phyloP scores from a whole-genome alignment of 2,797 vertebrate species.

The Enteromius viviparus region DNA sequence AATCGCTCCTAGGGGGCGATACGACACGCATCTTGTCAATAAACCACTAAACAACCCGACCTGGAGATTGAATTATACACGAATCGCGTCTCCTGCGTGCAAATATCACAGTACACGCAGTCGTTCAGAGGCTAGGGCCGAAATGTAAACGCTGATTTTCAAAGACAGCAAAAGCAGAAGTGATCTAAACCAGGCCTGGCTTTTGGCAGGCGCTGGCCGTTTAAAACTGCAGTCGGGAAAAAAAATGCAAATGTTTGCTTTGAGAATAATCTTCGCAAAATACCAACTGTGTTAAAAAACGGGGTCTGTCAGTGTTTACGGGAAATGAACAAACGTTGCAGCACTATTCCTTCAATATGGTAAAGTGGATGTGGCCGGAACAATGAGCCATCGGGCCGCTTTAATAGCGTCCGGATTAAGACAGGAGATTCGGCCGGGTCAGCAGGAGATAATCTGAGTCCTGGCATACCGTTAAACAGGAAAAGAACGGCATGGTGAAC shows the following conservation, averaged over 20 bases:
- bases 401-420: constrained; percentile 58
- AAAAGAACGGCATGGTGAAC: constrained; percentile 72
- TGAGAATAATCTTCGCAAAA: constrained; percentile 14
- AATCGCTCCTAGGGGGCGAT: constrained; percentile 22
- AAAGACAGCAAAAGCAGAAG: constrained; percentile 22
- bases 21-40: constrained; percentile 23
- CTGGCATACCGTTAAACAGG: constrained; percentile 73
- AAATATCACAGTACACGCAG: not conserved
- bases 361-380: constrained; percentile 29
- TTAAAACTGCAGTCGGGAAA: not conserved
- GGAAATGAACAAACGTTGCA: not conserved
- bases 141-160: constrained; percentile 32
- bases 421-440: constrained; percentile 32
- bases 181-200: constrained; percentile 33
- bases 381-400: constrained; percentile 39
- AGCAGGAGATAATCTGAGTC: constrained; percentile 58
- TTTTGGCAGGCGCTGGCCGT: constrained; percentile 17
- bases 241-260: constrained; percentile 24
- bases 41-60: constrained; percentile 10
- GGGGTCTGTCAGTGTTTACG: not conserved
- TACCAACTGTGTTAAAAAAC: not conserved
- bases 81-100: not conserved
- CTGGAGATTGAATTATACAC: not conserved
- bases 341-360: constrained; percentile 3
- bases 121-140: not conserved